A percentile compares a stretch with the other conserved stretches of the same genome.
Conservation (phyloP, 2,888 invertebrate species). For the Halictus quadricinctus region DNA sequence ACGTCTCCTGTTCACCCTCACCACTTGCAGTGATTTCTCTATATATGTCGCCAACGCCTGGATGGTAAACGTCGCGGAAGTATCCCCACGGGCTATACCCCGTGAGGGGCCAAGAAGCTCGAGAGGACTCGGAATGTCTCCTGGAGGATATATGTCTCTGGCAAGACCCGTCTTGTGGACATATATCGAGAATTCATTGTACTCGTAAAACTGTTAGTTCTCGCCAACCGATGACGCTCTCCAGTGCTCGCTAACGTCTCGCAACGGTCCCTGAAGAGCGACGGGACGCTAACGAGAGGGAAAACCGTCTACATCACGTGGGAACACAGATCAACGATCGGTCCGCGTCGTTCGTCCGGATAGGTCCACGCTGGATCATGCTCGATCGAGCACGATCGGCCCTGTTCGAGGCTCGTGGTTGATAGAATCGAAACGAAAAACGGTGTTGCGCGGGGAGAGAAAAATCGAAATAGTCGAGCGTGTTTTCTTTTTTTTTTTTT, state of each 20-base stretch:
- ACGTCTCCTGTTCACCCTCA: neutral
- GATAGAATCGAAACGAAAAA: constrained; percentile 13
- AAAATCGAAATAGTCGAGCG: neutral
- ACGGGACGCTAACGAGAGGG: neutral
- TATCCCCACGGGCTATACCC: too few relatives aligned
- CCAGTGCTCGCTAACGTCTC: neutral
- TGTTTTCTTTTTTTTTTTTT: neutral
- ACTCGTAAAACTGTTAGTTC: too few relatives aligned
- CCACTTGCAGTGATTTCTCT: too few relatives aligned
- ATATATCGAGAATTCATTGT: too few relatives aligned
- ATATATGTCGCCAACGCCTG: too few relatives aligned
- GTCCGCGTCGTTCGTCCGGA: neutral
- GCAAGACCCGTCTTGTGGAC: too few relatives aligned
- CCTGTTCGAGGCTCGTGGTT: constrained; percentile 10
- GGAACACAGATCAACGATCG: neutral
- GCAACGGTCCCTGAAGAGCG: too few relatives aligned
- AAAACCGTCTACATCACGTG: neutral
- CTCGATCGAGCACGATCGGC: constrained; percentile 7
- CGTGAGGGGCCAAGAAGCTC: too few relatives aligned
- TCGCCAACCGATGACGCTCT: neutral
- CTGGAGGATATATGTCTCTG: too few relatives aligned
- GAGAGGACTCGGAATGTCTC: too few relatives aligned
- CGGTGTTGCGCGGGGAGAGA: neutral
- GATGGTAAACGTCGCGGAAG: too few relatives aligned
- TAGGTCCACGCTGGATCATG: constrained; percentile 11